These are phyloP conservation scores for Melanogrammus aeglefinus DNA, from an alignment of 2,797 vertebrate species.

Conservation along the genomic window DNA sequence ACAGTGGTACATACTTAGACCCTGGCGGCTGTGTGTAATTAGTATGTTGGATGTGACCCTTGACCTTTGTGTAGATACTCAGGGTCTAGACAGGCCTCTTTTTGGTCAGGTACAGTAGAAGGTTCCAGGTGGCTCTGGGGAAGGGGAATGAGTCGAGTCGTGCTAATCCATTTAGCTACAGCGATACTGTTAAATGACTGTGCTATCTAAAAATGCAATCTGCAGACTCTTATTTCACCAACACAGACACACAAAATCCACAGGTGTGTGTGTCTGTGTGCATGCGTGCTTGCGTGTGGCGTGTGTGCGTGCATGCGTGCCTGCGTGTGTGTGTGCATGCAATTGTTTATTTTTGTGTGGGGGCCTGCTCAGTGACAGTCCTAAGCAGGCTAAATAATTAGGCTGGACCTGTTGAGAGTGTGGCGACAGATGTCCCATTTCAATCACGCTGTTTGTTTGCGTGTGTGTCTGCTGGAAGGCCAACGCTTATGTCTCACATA, in stretches of 20 bases:
- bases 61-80: slow-evolving; percentile 44
- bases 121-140: not conserved
- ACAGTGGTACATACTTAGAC: not conserved
- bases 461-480: slow-evolving; percentile 6
- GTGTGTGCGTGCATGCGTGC: not conserved
- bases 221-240: not conserved
- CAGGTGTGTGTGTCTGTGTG: not conserved
- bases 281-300: not conserved
- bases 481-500: not conserved
- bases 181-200: too few relatives aligned
- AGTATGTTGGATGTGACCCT: slow-evolving; percentile 43
- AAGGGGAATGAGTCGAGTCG: too few relatives aligned
- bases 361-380: slow-evolving; percentile 36
- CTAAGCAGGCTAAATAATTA: slow-evolving; percentile 27
- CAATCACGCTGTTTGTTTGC: slow-evolving; percentile 19
- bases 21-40: slow-evolving; percentile 48
- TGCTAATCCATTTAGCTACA: too few relatives aligned
- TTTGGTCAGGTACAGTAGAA: slow-evolving; percentile 2
- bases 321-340: slow-evolving; percentile 9
- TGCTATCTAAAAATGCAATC: too few relatives aligned
- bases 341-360: slow-evolving; percentile 28
- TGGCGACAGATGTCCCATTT: slow-evolving; percentile 21
- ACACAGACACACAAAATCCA: not conserved
- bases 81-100: not conserved
- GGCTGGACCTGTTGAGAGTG: slow-evolving; percentile 30